These are phyloP conservation scores for Micoletzkya japonica DNA, from an alignment of 2,888 invertebrate genomes.

Conservation along the genomic window DNA sequence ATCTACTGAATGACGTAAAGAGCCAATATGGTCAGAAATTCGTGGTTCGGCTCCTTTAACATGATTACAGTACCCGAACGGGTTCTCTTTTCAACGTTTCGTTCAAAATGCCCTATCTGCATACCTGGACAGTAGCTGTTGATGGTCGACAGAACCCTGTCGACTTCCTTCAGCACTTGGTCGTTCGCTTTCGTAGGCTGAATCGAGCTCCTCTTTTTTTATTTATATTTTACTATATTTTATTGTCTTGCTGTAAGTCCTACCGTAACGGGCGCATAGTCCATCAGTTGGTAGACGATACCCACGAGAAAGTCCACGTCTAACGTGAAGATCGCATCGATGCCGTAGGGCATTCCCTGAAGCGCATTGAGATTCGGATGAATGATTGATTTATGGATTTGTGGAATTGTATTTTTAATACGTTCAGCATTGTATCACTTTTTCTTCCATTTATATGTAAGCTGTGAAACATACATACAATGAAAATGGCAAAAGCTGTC, in stretches of 20 bases:
- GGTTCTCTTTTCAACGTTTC: too few relatives aligned
- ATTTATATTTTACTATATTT: background rate
- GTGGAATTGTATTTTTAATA: background rate
- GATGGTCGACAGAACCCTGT: slow-evolving; percentile 76
- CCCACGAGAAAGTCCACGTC: slow-evolving; percentile 85
- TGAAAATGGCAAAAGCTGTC: too few relatives aligned
- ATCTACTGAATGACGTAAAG: too few relatives aligned
- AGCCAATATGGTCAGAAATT: too few relatives aligned
- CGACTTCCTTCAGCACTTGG: slow-evolving; percentile 69
- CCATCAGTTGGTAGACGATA: slow-evolving; percentile 72
- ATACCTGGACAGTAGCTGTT: slow-evolving; percentile 80
- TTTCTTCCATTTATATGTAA: too few relatives aligned
- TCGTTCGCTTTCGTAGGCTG: slow-evolving; percentile 72
- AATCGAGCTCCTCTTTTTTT: slow-evolving; percentile 29
- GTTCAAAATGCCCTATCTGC: background rate
- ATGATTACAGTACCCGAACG: too few relatives aligned
- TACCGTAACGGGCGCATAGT: slow-evolving; percentile 74
- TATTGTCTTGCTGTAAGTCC: slow-evolving; percentile 28
- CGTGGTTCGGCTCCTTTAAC: too few relatives aligned
- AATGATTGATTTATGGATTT: background rate
- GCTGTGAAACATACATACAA: too few relatives aligned
- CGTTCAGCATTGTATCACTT: too few relatives aligned
- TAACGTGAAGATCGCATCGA: slow-evolving; percentile 76
- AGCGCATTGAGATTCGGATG: slow-evolving; percentile 59
- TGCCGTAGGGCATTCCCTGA: slow-evolving; percentile 74